These are phyloP conservation scores for Nettapus auritus DNA, from an alignment of 2,113 vertebrate genomes.

Conservation along the genomic window DNA sequence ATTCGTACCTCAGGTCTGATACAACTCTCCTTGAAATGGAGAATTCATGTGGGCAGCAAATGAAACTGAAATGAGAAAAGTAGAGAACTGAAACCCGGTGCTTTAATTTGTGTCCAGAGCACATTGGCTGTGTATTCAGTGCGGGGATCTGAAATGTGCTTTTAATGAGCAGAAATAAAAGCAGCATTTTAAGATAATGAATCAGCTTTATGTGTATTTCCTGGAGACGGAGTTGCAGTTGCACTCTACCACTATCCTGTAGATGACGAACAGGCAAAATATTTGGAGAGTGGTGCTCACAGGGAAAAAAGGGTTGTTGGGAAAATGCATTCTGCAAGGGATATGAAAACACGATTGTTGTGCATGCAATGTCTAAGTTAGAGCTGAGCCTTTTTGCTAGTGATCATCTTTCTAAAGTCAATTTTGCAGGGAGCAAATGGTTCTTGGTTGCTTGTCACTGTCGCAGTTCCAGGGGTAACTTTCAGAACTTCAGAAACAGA, in stretches of 20 bases:
- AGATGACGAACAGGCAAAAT: background rate
- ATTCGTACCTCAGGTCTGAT: background rate
- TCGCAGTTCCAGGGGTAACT: background rate
- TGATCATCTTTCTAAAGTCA: background rate
- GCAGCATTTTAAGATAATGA: constrained; percentile 30
- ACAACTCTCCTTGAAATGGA: background rate
- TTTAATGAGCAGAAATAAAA: constrained; percentile 41
- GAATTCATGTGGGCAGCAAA: background rate
- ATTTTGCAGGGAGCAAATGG: background rate
- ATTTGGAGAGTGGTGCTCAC: background rate
- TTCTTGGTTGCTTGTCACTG: background rate
- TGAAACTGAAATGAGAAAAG: background rate
- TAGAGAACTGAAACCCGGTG: background rate
- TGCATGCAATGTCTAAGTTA: background rate
- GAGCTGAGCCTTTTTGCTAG: background rate
- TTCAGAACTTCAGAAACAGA: background rate
- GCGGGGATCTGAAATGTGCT: constrained; percentile 7
- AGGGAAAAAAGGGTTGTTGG: background rate
- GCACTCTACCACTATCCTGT: background rate
- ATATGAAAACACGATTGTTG: background rate
- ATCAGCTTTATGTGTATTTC: background rate
- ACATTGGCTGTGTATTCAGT: background rate
- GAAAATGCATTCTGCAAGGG: background rate
- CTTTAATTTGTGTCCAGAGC: background rate
- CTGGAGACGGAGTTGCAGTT: background rate